Evolutionary conservation across 1,140 invertebrate genomes (phyloP).

Genomic region (Neodiprion fabricii): DNA sequence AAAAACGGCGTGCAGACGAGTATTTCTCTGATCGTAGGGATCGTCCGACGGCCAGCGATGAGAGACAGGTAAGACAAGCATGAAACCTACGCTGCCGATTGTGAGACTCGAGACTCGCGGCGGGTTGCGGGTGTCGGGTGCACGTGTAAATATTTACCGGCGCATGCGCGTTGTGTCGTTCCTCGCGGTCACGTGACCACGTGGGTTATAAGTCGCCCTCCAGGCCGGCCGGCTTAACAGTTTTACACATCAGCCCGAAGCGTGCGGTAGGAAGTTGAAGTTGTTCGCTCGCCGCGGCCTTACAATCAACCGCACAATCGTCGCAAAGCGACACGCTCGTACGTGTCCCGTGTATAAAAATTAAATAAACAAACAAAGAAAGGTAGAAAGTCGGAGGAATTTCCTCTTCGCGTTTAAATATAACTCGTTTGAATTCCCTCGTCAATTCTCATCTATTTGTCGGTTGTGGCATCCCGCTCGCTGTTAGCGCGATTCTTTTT

Average conservation of each 20-base stretch:
- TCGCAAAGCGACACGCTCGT: constrained; percentile 12
- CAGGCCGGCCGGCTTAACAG: constrained; percentile 55
- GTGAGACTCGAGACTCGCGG: neutral
- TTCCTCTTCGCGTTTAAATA: too few species aligned
- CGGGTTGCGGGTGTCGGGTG: constrained; percentile 17
- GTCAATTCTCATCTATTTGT: too few species aligned
- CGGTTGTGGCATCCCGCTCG: neutral
- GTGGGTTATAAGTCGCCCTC: constrained; percentile 49
- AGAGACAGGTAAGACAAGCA: too few species aligned
- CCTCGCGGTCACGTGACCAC: constrained; percentile 50
- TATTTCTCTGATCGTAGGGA: too few species aligned
- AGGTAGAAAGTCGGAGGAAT: too few species aligned
- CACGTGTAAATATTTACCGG: constrained; percentile 57
- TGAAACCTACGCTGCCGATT: too few species aligned
- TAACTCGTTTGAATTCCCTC: too few species aligned
- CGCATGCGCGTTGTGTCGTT: constrained; percentile 44
- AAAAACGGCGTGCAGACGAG: too few species aligned
- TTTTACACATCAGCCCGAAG: constrained; percentile 44
- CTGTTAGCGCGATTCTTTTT: neutral
- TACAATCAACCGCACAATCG: constrained; percentile 12
- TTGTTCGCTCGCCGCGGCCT: neutral
- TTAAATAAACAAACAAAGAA: too few species aligned
- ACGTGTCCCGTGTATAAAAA: neutral
- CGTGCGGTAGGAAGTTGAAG: constrained; percentile 23
- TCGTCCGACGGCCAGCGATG: too few species aligned